phyloP scores from a whole-genome alignment of 2,888 invertebrate species.

The Sepiola atlantica region DNA sequence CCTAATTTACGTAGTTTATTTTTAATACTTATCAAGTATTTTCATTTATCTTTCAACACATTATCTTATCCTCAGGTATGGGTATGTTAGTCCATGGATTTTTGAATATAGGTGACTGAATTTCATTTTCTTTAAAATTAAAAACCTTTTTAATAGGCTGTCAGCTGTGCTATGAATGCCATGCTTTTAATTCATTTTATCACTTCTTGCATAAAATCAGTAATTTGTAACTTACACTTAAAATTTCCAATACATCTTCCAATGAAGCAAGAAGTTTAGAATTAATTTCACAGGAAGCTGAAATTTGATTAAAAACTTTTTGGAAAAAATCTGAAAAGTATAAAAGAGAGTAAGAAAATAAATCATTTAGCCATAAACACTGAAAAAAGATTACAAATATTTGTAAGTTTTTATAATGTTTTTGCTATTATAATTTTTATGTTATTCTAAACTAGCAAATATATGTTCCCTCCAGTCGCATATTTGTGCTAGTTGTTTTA shows the following conservation, averaged over 20 bases:
- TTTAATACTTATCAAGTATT: too few relatives aligned
- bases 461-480: too few relatives aligned
- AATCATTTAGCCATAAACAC: neutral
- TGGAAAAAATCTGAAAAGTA: constrained; percentile 6
- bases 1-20: too few relatives aligned
- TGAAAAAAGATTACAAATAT: neutral
- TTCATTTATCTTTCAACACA: too few relatives aligned
- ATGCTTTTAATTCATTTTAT: neutral
- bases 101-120: too few relatives aligned
- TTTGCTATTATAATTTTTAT: neutral
- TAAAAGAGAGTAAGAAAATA: neutral
- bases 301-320: neutral
- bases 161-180: too few relatives aligned
- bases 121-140: too few relatives aligned
- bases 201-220: neutral
- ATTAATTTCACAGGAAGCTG: neutral
- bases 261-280: neutral
- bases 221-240: constrained; percentile 13
- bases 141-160: too few relatives aligned
- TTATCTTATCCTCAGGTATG: too few relatives aligned
- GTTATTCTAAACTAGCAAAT: too few relatives aligned
- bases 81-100: too few relatives aligned
- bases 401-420: neutral
- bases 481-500: too few relatives aligned
- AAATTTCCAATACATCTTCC: constrained; percentile 19